Conservation (phyloP, 2,797 vertebrate genomes). For the Sebastes alutus region DNA sequence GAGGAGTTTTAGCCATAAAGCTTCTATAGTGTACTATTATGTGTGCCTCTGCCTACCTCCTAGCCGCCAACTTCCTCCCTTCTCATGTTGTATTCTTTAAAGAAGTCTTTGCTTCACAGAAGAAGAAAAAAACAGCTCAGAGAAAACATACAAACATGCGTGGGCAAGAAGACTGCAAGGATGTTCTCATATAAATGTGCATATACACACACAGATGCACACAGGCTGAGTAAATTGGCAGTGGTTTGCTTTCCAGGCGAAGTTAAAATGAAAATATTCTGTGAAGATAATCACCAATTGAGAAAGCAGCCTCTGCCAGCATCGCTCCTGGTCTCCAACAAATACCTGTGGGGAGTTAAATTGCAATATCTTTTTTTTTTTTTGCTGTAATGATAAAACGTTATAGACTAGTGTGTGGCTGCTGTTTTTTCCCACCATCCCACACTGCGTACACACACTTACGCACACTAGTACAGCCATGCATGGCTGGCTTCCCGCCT, state of each 20-base stretch:
- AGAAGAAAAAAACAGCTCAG: conserved; percentile 14
- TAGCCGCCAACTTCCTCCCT: conserved; percentile 21
- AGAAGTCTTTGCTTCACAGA: background rate
- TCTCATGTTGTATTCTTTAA: conserved; percentile 48
- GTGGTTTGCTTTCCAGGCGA: conserved; percentile 5
- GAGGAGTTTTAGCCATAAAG: conserved; percentile 15
- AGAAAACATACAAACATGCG: conserved; percentile 38
- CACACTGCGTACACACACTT: background rate
- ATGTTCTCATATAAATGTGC: conserved; percentile 1
- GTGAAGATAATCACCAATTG: conserved; percentile 33
- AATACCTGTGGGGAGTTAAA: conserved; percentile 36
- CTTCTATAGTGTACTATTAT: conserved; percentile 1
- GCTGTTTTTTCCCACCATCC: conserved; percentile 9
- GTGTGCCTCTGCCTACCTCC: conserved; percentile 28
- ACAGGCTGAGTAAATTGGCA: background rate
- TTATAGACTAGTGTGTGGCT: background rate
- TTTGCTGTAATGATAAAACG: conserved; percentile 32
- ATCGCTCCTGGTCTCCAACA: background rate
- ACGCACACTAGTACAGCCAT: conserved; percentile 13
- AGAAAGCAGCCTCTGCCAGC: conserved; percentile 12
- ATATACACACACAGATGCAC: background rate
- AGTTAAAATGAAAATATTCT: conserved; percentile 22
- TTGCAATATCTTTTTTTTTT: conserved; percentile 15
- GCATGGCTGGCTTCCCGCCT: conserved; percentile 48
- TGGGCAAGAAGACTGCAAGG: conserved; percentile 1